Evolutionary conservation across 2,797 vertebrate species (phyloP).

Genomic region (Pteropus rufus): DNA sequence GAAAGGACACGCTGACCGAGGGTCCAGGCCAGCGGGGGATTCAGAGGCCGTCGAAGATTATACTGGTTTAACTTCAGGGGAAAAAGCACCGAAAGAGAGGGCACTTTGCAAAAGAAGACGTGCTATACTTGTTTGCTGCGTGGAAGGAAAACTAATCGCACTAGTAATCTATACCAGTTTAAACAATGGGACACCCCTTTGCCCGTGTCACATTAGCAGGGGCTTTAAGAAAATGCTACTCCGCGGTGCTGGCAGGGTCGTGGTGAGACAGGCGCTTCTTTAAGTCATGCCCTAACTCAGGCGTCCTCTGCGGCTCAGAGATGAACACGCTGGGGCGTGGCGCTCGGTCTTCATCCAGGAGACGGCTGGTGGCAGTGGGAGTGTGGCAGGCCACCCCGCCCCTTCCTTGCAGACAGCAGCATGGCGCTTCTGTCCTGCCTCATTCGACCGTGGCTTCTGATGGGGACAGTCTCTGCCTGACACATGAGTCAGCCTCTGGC

Average conservation of each 20-base stretch:
- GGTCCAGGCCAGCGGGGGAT: neutral
- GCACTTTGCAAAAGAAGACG: neutral
- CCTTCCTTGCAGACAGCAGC: neutral
- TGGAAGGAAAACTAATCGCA: neutral
- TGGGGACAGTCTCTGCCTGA: neutral
- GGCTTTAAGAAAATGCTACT: neutral
- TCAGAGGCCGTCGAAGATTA: accelerated
- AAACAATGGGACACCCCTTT: accelerated
- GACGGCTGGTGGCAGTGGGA: neutral
- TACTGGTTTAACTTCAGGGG: neutral
- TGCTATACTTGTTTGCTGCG: accelerated
- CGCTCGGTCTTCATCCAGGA: neutral
- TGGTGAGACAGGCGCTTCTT: neutral
- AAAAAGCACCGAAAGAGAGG: neutral
- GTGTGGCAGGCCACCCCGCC: neutral
- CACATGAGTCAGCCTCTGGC: neutral
- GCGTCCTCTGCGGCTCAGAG: neutral
- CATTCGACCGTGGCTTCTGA: accelerated
- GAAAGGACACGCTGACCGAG: neutral
- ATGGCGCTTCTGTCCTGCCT: neutral
- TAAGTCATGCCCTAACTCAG: accelerated
- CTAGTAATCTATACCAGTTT: neutral
- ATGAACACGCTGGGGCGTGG: neutral
- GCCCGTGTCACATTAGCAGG: neutral
- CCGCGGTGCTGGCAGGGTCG: neutral